Evolutionary conservation across 1,140 invertebrate genomes (phyloP), one percentile per base, ranked within the genome.

Genomic region (Diabrotica virgifera): DNA sequence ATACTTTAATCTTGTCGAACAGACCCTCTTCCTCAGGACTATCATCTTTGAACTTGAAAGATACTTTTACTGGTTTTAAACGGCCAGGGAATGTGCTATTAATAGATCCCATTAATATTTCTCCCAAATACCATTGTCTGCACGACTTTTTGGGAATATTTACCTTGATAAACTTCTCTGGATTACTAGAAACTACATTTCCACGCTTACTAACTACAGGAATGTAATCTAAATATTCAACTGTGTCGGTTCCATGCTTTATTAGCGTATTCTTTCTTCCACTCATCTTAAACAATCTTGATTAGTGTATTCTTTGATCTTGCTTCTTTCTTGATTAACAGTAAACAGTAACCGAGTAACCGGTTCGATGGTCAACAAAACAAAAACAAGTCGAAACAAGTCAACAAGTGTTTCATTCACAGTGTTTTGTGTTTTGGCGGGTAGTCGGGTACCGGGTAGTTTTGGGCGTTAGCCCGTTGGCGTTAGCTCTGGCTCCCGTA

Each of bases 201-300:
- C 54, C 38, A 36, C 60, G 24, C 46, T 62, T 62, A 14, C 37
- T 62, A 9, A 53, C 24, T n/a, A 62, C 60, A 38, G 60, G 60
- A 36, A 62, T 37, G 37, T 54, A 62, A 55, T 62, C 52, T 35
- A 11, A 10, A 12, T 54, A 54, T 5, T 40, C n/a, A 14, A 52
- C 24, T 37, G 12, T 52, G 10, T 14, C 12, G 10, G 10, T 50
- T 13, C 12, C 13, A 8, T 24, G 36, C 52, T 54, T 62, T 38
- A 54, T 38, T 36, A 52, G 60, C 5, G 36, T 13, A 54, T 53
- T 62, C 12, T 62, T 62, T 0, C 54, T 51, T 38, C 60, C 54
- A 53, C 51, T 52, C 60, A 62, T 62, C 24, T 24, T 24, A 24
- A 1, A 24, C 24, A 2, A 24, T 24, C 24, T 24, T 4, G 24